Evolutionary conservation across 2,888 invertebrate genomes (phyloP).

Genomic region (Linnaemya tessellans): DNA sequence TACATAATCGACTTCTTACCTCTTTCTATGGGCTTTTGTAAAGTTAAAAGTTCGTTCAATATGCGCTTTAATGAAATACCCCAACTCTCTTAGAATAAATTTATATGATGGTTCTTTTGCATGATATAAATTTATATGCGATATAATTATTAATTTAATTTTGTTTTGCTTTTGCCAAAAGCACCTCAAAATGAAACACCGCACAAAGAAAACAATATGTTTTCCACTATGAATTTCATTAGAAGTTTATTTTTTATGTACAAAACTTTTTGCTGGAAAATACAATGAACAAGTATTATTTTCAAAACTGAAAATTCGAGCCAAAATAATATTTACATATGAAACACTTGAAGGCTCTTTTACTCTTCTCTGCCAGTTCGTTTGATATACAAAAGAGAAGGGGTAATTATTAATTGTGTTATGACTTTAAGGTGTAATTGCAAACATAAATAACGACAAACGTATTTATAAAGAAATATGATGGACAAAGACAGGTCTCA

Average conservation of each 20-base stretch:
- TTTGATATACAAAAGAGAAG: constrained; percentile 1
- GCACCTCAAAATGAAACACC: not conserved
- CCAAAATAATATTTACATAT: not conserved
- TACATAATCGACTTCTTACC: too few species aligned
- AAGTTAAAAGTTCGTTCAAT: too few species aligned
- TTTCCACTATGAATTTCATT: not conserved
- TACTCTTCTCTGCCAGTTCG: not conserved
- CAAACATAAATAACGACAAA: not conserved
- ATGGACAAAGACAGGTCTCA: too few species aligned
- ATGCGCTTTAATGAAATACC: too few species aligned
- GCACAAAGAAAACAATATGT: not conserved
- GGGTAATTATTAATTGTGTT: not conserved
- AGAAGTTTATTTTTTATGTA: not conserved
- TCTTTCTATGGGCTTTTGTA: too few species aligned
- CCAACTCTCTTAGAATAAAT: too few species aligned
- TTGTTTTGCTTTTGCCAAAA: not conserved
- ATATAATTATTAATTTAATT: not conserved
- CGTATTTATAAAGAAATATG: too few species aligned
- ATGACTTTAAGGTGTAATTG: not conserved
- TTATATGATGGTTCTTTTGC: too few species aligned
- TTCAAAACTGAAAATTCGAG: not conserved
- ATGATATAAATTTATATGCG: too few species aligned
- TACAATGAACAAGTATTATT: not conserved
- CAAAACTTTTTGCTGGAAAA: not conserved
- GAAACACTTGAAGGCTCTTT: not conserved